A percentile compares a stretch with the other conserved stretches of the same genome.
phyloP scores from a whole-genome alignment of 2,797 vertebrate species.

The Rhabdophis nuchalis region DNA sequence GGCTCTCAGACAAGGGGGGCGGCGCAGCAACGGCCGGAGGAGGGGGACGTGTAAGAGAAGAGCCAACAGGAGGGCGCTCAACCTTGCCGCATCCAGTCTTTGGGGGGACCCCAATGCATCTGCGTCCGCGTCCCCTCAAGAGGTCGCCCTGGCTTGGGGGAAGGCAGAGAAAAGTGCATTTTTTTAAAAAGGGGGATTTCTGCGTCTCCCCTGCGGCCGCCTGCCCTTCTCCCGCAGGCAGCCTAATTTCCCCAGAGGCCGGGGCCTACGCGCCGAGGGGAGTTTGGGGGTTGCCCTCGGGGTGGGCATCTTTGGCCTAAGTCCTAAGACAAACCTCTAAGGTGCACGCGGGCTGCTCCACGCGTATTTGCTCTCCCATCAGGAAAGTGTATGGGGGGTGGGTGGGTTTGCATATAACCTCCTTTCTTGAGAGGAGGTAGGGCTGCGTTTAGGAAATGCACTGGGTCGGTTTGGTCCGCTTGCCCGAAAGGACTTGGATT shows the following conservation, averaged over 20 bases:
- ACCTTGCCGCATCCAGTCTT: not conserved
- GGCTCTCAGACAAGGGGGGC: constrained; percentile 5
- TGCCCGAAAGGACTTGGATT: not conserved
- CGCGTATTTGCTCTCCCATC: not conserved
- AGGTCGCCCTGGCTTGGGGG: not conserved
- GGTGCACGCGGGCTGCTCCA: not conserved
- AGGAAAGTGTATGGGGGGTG: not conserved
- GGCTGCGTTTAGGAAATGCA: not conserved
- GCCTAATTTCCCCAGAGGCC: constrained; percentile 49
- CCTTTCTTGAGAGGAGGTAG: not conserved
- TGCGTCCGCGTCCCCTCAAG: constrained; percentile 9
- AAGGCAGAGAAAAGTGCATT: not conserved
- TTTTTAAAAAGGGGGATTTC: not conserved
- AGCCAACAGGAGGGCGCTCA: not conserved
- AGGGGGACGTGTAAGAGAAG: not conserved
- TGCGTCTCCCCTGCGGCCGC: not conserved
- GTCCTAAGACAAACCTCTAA: constrained; percentile 8
- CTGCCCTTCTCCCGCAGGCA: not conserved
- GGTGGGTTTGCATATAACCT: not conserved
- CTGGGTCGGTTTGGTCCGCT: not conserved
- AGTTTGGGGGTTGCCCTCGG: constrained; percentile 4
- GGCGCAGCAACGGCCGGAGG: not conserved
- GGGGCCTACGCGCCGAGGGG: constrained; percentile 37
- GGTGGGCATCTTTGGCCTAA: constrained; percentile 27
- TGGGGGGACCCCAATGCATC: constrained; percentile 3